Evolutionary conservation across 2,113 vertebrate species (phyloP).

Genomic region (Nettapus auritus): DNA sequence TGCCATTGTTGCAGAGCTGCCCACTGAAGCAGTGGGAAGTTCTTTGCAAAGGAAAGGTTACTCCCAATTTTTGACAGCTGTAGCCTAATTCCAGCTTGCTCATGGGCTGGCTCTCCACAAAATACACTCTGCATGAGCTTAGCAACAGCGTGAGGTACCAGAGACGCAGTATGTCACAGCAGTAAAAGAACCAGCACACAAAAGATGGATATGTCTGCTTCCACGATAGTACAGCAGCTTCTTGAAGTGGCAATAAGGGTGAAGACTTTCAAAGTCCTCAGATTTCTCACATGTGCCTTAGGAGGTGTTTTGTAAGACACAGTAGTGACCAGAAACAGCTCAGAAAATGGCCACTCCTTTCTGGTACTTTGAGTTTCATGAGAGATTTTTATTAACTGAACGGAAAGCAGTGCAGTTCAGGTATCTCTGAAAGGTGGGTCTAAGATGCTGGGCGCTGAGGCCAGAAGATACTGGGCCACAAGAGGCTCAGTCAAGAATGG

Average conservation of each 20-base stretch:
- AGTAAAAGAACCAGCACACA: background rate
- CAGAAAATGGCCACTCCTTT: background rate
- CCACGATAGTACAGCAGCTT: background rate
- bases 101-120: background rate
- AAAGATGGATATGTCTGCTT: background rate
- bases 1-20: accelerated
- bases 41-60: background rate
- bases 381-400: background rate
- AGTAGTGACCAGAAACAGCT: background rate
- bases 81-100: background rate
- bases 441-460: background rate
- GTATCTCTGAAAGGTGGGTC: background rate
- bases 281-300: background rate
- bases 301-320: background rate
- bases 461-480: too few relatives aligned
- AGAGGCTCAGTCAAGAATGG: background rate
- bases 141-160: background rate
- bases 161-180: background rate
- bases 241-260: background rate
- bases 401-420: background rate
- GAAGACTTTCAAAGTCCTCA: background rate
- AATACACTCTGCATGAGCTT: background rate
- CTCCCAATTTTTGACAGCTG: background rate
- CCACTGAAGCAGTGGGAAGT: background rate
- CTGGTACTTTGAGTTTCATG: background rate